A percentile compares a stretch with the other conserved stretches of the same genome.
These are phyloP conservation scores for Ennomos erosarius DNA, from an alignment of 2,888 invertebrate genomes.

Conservation along the genomic window DNA sequence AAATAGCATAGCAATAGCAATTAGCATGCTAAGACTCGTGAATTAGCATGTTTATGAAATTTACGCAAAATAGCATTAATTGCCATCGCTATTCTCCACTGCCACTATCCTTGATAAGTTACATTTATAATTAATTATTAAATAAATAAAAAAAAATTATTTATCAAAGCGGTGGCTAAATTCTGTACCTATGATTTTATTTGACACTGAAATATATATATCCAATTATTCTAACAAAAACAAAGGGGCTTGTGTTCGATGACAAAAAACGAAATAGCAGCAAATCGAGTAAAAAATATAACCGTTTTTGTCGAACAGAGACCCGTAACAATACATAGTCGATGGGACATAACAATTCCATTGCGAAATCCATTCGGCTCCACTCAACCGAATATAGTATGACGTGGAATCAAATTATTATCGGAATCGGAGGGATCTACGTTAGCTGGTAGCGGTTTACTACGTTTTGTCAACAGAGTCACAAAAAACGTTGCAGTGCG, in stretches of 20 bases:
- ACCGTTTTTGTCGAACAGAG: constrained; percentile 61
- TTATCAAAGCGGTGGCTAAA: background rate
- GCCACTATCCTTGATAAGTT: too few relatives aligned
- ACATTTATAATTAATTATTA: too few relatives aligned
- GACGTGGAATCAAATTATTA: constrained; percentile 77
- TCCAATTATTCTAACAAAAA: constrained; percentile 19
- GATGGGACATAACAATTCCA: constrained; percentile 71
- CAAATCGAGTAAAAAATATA: constrained; percentile 67
- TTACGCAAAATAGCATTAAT: too few relatives aligned
- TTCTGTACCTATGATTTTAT: background rate
- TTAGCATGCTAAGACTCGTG: too few relatives aligned
- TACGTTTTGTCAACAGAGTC: constrained; percentile 46
- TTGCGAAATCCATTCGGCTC: constrained; percentile 77
- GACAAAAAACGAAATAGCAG: constrained; percentile 51
- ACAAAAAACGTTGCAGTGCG: constrained; percentile 15
- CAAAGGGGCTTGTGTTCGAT: constrained; percentile 38
- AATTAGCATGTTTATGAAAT: too few relatives aligned
- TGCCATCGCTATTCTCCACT: too few relatives aligned
- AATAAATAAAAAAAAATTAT: too few relatives aligned
- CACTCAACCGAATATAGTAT: constrained; percentile 77
- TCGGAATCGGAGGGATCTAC: constrained; percentile 59
- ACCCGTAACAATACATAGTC: constrained; percentile 57
- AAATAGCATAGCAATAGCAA: too few relatives aligned
- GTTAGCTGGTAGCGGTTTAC: constrained; percentile 48
- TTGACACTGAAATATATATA: constrained; percentile 7